A percentile compares a stretch with the other conserved stretches of the same genome.
phyloP scores from a whole-genome alignment of 1,140 invertebrate species.

The Drosophila trapezifrons region DNA sequence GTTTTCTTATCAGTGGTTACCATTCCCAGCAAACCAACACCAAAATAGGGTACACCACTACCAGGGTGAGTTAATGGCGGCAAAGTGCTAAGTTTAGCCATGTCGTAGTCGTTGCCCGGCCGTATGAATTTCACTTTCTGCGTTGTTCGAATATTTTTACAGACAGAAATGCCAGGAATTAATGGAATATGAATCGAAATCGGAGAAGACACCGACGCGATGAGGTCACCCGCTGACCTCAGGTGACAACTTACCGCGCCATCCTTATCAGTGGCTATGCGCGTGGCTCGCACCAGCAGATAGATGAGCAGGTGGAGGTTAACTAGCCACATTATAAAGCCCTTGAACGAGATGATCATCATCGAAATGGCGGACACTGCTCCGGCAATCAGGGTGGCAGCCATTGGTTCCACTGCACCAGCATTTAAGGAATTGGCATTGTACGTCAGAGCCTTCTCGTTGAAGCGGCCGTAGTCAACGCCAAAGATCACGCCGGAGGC shows the following conservation, averaged over 20 bases:
- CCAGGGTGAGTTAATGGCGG: constrained; percentile 11
- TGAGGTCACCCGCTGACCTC: constrained; percentile 50
- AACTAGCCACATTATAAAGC: constrained; percentile 76
- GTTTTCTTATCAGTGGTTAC: constrained; percentile 35
- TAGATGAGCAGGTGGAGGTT: constrained; percentile 68
- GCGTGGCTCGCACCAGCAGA: constrained; percentile 52
- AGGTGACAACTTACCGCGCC: constrained; percentile 60
- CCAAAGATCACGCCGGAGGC: constrained; percentile 77
- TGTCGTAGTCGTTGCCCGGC: constrained; percentile 30
- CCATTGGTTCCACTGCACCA: constrained; percentile 35
- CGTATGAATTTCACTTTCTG: constrained; percentile 23
- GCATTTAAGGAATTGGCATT: constrained; percentile 58
- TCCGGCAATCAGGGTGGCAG: constrained; percentile 58
- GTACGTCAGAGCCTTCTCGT: constrained; percentile 27
- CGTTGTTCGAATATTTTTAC: constrained; percentile 47
- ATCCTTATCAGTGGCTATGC: constrained; percentile 69
- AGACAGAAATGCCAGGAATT: constrained; percentile 22
- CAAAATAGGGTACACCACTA: neutral
- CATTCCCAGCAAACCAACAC: constrained; percentile 4
- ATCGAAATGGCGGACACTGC: constrained; percentile 69
- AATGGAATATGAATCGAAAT: constrained; percentile 16
- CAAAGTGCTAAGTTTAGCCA: constrained; percentile 44
- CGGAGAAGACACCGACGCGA: constrained; percentile 29
- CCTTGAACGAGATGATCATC: constrained; percentile 82
- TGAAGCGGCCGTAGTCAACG: constrained; percentile 68